Evolutionary conservation across 1,140 invertebrate genomes (phyloP).

Genomic region (Telenomus remus): DNA sequence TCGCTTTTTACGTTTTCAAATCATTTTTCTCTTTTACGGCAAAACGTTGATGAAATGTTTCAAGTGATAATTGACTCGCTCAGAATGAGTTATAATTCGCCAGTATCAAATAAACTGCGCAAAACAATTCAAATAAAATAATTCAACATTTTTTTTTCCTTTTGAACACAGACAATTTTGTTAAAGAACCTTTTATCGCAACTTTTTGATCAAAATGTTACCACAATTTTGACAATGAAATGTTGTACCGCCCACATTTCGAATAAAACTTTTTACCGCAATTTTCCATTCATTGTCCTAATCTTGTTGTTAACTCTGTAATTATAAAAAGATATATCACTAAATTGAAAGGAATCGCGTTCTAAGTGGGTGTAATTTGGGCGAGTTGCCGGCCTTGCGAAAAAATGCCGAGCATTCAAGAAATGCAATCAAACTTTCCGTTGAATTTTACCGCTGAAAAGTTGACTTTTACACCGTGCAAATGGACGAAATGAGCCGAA

Average conservation of each 20-base stretch:
- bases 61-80: conserved; percentile 19
- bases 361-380: conserved; percentile 42
- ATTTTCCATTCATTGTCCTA: no score
- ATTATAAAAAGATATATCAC: conserved; percentile 41
- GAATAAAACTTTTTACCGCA: no score
- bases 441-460: conserved; percentile 42
- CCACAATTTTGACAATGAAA: no score
- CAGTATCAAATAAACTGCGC: conserved; percentile 7
- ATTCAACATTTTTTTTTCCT: conserved; percentile 17
- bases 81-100: conserved; percentile 15
- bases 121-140: conserved; percentile 42
- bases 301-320: no score
- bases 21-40: no score
- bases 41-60: conserved; percentile 8
- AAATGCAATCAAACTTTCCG: conserved; percentile 51
- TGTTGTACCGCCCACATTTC: no score
- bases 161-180: no score
- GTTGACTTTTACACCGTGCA: conserved; percentile 31
- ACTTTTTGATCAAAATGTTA: no score
- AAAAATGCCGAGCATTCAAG: conserved; percentile 42
- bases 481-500: conserved; percentile 27
- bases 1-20: no score
- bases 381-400: conserved; percentile 15
- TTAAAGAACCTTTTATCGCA: no score
- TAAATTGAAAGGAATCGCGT: conserved; percentile 26